phyloP scores from a whole-genome alignment of 2,888 invertebrate genomes.

The Pterobdella sp. region DNA sequence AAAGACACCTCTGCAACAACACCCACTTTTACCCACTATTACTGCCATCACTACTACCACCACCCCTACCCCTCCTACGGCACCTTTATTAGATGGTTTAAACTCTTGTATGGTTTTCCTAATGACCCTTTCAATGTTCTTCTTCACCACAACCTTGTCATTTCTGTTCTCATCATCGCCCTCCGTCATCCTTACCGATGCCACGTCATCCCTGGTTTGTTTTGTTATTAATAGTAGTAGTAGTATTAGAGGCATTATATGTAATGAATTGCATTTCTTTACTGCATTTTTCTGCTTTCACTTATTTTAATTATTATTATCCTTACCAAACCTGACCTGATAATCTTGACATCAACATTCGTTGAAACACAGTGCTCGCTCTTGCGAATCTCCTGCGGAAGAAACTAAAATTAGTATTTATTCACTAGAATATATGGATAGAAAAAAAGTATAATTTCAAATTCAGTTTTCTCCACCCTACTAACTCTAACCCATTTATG shows the following conservation, averaged over 20 bases:
- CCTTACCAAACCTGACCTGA: background rate
- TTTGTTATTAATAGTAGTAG: background rate
- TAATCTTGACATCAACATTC: background rate
- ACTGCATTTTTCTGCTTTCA: background rate
- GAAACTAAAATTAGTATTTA: too few species aligned
- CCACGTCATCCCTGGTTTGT: background rate
- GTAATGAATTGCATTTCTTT: background rate
- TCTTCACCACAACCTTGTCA: background rate
- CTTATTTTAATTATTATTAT: background rate
- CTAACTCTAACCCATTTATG: too few species aligned
- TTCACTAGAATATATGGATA: too few species aligned
- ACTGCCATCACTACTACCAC: too few species aligned
- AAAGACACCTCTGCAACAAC: too few species aligned
- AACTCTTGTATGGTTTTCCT: conserved; percentile 2
- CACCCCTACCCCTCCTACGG: too few species aligned
- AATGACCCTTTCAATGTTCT: background rate
- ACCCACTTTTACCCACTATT: too few species aligned
- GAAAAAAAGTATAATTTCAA: too few species aligned
- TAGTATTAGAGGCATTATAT: background rate
- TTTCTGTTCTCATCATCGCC: background rate
- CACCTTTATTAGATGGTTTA: background rate
- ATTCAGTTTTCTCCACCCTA: too few species aligned
- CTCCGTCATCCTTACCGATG: background rate
- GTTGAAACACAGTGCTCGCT: background rate
- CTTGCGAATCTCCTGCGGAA: background rate